A percentile compares a stretch with the other conserved stretches of the same genome.
phyloP scores from a whole-genome alignment of 2,113 vertebrate genomes.

The Anarhynchus alexandrinus region DNA sequence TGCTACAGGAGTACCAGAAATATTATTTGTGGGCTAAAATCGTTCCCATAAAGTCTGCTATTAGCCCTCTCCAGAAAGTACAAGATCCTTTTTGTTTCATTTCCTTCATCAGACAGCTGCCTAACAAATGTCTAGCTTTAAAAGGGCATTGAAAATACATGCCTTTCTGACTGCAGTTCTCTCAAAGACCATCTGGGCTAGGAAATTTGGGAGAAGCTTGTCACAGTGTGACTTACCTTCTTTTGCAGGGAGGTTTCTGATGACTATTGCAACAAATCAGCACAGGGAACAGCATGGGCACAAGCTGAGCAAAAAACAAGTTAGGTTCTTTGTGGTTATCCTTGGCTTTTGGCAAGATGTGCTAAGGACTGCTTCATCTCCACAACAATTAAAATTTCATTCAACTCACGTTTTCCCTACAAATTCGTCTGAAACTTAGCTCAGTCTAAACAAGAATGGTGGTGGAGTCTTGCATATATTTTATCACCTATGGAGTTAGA shows the following conservation, averaged over 20 bases:
- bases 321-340: neutral
- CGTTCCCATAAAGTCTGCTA: neutral
- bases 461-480: neutral
- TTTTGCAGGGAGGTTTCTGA: neutral
- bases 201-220: neutral
- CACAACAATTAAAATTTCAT: neutral
- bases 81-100: neutral
- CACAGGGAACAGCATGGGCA: neutral
- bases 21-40: neutral
- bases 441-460: neutral
- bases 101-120: neutral
- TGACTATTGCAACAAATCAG: neutral
- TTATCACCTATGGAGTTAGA: neutral
- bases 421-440: neutral
- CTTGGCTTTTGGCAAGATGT: neutral
- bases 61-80: neutral
- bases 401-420: neutral
- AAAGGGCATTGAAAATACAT: neutral
- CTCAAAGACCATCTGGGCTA: neutral
- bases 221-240: neutral
- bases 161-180: neutral
- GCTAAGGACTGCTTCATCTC: neutral
- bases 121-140: neutral
- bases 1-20: neutral
- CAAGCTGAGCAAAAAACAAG: neutral